Conservation (phyloP, 2,888 invertebrate genomes). For the Meganola albula region DNA sequence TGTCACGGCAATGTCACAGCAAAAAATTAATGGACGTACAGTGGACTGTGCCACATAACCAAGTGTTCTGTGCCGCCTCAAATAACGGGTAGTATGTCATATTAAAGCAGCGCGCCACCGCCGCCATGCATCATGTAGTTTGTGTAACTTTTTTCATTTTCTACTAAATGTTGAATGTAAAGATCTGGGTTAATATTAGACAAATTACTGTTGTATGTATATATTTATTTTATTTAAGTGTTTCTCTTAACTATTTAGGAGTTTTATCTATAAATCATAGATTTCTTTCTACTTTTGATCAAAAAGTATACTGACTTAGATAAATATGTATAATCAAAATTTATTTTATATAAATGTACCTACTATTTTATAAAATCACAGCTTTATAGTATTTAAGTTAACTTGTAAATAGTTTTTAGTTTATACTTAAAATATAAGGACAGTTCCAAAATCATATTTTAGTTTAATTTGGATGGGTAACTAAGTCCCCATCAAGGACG, state of each 20-base stretch:
- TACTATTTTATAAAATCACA: constrained; percentile 28
- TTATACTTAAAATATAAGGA: constrained; percentile 25
- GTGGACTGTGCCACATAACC: too few species aligned
- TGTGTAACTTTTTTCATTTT: too few species aligned
- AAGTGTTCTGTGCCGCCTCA: too few species aligned
- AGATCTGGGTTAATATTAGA: constrained; percentile 16
- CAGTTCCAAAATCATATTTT: constrained; percentile 15
- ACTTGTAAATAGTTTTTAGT: constrained; percentile 25
- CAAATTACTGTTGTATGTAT: constrained; percentile 24
- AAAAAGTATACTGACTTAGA: constrained; percentile 2
- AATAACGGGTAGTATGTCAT: too few species aligned
- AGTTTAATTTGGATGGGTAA: constrained; percentile 18
- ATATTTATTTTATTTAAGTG: constrained; percentile 26
- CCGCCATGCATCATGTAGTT: too few species aligned
- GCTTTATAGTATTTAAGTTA: constrained; percentile 14
- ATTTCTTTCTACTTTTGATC: constrained; percentile 1
- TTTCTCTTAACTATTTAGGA: not conserved
- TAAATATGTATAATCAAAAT: constrained; percentile 7
- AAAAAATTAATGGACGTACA: too few species aligned
- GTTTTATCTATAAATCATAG: not conserved
- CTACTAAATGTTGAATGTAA: too few species aligned
- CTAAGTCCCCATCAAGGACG: too few species aligned
- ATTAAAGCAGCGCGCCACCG: too few species aligned
- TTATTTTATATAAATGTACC: constrained; percentile 20
- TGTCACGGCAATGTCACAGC: too few species aligned